phyloP scores from a whole-genome alignment of 2,113 vertebrate genomes.

The Crotalus viridis region DNA sequence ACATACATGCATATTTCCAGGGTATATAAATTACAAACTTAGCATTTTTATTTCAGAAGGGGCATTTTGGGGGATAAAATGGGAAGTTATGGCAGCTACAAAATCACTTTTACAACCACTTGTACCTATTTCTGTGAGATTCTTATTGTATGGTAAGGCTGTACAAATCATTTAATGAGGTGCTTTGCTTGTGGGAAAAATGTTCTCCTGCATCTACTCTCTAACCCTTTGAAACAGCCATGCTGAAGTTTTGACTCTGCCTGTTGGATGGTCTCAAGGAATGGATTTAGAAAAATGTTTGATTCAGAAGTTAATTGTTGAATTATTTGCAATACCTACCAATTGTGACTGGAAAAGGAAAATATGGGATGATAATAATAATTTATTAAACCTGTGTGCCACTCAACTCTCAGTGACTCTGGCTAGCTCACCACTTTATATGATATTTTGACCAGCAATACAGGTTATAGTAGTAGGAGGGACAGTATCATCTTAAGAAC shows the following conservation, averaged over 20 bases:
- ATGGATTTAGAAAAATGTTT: background rate
- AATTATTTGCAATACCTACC: background rate
- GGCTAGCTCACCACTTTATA: background rate
- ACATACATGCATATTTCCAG: background rate
- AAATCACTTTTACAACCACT: background rate
- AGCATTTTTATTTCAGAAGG: background rate
- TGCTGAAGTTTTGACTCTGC: background rate
- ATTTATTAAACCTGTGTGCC: background rate
- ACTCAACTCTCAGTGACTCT: background rate
- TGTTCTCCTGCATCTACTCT: background rate
- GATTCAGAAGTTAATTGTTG: background rate
- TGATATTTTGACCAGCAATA: background rate
- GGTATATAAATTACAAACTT: background rate
- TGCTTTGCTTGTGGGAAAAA: background rate
- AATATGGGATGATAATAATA: background rate
- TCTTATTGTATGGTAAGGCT: background rate
- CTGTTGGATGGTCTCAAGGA: background rate
- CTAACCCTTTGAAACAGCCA: background rate
- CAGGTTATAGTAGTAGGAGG: background rate
- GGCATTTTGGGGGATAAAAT: background rate
- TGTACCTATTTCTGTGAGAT: background rate
- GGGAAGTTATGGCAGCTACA: background rate
- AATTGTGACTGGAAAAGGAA: background rate
- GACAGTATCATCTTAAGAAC: background rate
- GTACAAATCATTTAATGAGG: background rate